These are phyloP conservation scores for Condylura cristata DNA, from an alignment of 2,113 vertebrate species.

Conservation along the genomic window DNA sequence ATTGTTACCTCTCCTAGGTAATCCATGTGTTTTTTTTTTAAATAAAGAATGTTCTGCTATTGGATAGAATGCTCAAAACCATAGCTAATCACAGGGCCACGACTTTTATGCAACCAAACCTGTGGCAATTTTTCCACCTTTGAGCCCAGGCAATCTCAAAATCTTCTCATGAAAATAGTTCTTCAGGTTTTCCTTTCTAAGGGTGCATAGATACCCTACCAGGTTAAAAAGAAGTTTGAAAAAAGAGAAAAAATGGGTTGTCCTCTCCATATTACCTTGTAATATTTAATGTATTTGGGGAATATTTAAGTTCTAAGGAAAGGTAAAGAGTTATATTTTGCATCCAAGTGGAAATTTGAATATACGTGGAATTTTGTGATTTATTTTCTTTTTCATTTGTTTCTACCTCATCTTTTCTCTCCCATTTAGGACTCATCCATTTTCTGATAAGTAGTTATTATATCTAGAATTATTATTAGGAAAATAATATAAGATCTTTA, in stretches of 20 bases:
- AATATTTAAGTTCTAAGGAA: slow-evolving; percentile 24
- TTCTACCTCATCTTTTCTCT: background rate
- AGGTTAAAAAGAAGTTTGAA: background rate
- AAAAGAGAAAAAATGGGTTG: background rate
- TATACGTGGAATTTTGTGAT: background rate
- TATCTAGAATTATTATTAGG: background rate
- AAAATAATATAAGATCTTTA: background rate
- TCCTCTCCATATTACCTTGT: background rate
- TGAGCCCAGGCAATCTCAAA: background rate
- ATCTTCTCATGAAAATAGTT: background rate
- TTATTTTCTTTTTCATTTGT: background rate
- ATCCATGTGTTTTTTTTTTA: background rate
- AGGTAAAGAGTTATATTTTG: background rate
- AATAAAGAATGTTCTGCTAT: background rate
- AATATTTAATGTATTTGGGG: background rate
- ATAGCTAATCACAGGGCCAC: background rate
- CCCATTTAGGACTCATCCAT: background rate
- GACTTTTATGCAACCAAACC: background rate
- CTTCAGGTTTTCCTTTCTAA: background rate
- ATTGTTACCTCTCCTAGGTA: background rate
- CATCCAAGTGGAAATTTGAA: background rate
- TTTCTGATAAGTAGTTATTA: background rate
- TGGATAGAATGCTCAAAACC: background rate
- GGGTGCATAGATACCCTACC: background rate
- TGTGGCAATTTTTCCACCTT: background rate